Conservation (phyloP, 2,797 vertebrate genomes). For the Champsocephalus esox region DNA sequence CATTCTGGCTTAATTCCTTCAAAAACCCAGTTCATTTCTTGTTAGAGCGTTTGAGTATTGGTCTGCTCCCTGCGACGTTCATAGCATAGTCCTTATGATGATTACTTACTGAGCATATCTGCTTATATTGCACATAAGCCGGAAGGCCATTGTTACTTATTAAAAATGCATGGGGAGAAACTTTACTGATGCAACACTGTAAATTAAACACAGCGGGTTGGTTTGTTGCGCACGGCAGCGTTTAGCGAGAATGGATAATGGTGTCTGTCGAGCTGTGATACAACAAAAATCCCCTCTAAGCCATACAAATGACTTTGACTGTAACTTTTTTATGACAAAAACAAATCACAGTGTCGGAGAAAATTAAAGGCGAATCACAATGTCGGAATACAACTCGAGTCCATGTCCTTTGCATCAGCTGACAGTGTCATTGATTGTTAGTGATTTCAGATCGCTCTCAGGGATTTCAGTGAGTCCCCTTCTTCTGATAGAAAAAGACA, state of each 20-base stretch:
- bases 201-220: background rate
- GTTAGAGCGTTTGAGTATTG: background rate
- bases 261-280: constrained; percentile 39
- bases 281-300: constrained; percentile 33
- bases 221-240: constrained; percentile 17
- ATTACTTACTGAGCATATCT: constrained; percentile 40
- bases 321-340: background rate
- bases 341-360: constrained; percentile 7
- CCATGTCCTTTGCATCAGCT: constrained; percentile 1
- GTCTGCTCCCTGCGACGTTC: constrained; percentile 10
- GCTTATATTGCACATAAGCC: constrained; percentile 34
- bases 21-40: background rate
- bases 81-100: constrained; percentile 22
- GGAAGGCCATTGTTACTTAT: constrained; percentile 36
- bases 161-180: constrained; percentile 50
- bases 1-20: constrained; percentile 10
- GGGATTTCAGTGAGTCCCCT: constrained; percentile 38
- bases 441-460: constrained; percentile 41
- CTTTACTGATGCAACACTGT: constrained; percentile 23
- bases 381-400: background rate
- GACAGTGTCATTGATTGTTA: constrained; percentile 44
- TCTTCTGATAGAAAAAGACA: constrained; percentile 32
- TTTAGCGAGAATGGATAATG: constrained; percentile 10
- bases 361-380: constrained; percentile 18
- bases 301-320: constrained; percentile 24